These are phyloP conservation scores for Dryas iulia DNA, from an alignment of 1,140 invertebrate genomes.

Conservation along the genomic window DNA sequence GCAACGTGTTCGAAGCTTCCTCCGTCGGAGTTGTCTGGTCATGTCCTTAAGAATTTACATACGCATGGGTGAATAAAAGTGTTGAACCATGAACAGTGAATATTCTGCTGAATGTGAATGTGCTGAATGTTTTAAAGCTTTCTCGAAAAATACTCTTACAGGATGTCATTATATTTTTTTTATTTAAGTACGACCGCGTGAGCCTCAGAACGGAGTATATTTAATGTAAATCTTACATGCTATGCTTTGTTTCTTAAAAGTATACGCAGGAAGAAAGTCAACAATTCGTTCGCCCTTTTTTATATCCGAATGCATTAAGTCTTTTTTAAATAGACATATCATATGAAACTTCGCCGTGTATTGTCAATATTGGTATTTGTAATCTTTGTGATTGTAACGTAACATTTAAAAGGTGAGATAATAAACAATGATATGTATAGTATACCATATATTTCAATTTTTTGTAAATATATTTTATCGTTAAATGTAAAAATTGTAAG, in stretches of 20 bases:
- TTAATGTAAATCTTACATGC: not conserved
- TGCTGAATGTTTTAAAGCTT: not conserved
- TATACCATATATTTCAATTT: too few relatives aligned
- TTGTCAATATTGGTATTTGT: too few relatives aligned
- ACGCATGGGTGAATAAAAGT: conserved; percentile 19
- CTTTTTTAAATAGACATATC: too few relatives aligned
- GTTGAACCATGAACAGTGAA: not conserved
- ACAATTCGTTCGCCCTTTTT: not conserved
- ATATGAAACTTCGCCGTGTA: too few relatives aligned
- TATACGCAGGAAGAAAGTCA: not conserved
- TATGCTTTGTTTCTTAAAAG: not conserved
- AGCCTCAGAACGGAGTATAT: not conserved
- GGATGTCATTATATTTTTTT: not conserved
- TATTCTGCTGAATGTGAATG: not conserved
- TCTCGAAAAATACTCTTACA: not conserved
- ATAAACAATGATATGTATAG: too few relatives aligned
- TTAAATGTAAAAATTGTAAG: too few relatives aligned
- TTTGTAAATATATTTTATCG: too few relatives aligned
- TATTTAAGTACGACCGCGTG: not conserved
- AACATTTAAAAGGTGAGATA: too few relatives aligned
- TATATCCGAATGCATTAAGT: not conserved
- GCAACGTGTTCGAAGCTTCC: conserved; percentile 50
- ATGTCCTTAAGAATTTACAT: conserved; percentile 59
- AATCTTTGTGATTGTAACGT: too few relatives aligned
- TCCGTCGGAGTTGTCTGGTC: conserved; percentile 50